These are phyloP conservation scores for Aplochiton taeniatus DNA, from an alignment of 2,797 vertebrate species.

Conservation along the genomic window DNA sequence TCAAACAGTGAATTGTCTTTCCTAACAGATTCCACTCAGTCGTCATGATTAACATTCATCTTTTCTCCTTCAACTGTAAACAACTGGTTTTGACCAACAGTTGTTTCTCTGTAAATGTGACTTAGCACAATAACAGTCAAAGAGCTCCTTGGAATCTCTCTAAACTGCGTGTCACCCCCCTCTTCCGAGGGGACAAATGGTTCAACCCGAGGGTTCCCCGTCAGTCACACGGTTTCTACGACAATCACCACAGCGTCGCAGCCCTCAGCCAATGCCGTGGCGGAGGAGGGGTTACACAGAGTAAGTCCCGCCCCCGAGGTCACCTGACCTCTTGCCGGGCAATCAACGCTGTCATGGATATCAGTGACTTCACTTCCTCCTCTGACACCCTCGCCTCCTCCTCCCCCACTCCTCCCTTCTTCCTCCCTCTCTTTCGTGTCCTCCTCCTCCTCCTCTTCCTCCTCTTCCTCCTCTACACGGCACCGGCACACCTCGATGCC, in stretches of 20 bases:
- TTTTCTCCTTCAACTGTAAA: too few relatives aligned
- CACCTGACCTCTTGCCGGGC: conserved; percentile 62
- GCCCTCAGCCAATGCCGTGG: conserved; percentile 45
- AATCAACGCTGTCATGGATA: conserved; percentile 78
- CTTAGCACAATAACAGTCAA: too few relatives aligned
- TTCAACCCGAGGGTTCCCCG: neutral
- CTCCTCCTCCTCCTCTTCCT: conserved; percentile 65
- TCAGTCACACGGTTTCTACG: conserved; percentile 72
- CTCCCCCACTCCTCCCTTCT: conserved; percentile 30
- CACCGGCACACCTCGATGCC: conserved; percentile 90
- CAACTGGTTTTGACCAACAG: too few relatives aligned
- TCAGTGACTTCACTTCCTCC: conserved; percentile 30
- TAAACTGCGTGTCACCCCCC: neutral
- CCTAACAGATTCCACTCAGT: too few relatives aligned
- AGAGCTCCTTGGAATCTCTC: too few relatives aligned
- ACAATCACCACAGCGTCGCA: conserved; percentile 59
- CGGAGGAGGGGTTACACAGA: conserved; percentile 53
- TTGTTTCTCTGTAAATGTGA: too few relatives aligned
- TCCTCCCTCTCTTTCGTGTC: conserved; percentile 43
- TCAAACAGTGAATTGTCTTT: too few relatives aligned
- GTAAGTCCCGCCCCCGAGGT: conserved; percentile 49
- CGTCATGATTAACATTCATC: too few relatives aligned
- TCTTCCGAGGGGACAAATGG: neutral
- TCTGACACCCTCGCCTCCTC: conserved; percentile 48
- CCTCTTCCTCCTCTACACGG: conserved; percentile 73